Percentiles rank a stretch among this genome's conserved stretches.
Conservation (phyloP, 2,888 invertebrate species). For the Tetragnatha montana region DNA sequence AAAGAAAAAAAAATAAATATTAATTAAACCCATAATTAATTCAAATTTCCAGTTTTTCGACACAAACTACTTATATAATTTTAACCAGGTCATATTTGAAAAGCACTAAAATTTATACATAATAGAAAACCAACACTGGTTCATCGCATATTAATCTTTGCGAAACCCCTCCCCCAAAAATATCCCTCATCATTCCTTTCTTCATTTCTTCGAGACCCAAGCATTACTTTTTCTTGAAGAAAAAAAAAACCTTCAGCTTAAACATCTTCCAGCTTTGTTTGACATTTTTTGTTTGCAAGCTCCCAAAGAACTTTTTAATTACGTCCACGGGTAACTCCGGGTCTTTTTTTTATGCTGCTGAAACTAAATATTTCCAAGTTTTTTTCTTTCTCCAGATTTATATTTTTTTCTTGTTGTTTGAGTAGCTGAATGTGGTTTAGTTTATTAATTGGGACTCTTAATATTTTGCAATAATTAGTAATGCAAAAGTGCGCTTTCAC, state of each 20-base stretch:
- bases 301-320: slow-evolving; percentile 15
- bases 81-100: too few relatives aligned
- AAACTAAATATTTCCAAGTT: neutral
- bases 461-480: neutral
- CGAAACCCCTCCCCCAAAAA: neutral
- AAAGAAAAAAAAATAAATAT: too few relatives aligned
- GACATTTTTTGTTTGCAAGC: slow-evolving; percentile 7
- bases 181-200: neutral
- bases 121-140: too few relatives aligned
- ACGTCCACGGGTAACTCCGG: neutral
- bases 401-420: too few relatives aligned
- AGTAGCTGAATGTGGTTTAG: neutral
- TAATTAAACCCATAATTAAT: too few relatives aligned
- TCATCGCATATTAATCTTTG: neutral
- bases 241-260: neutral
- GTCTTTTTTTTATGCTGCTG: neutral
- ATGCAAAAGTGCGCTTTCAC: neutral
- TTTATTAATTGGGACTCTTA: neutral
- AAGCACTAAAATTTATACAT: too few relatives aligned
- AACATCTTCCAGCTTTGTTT: neutral
- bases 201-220: neutral
- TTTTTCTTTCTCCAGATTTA: neutral
- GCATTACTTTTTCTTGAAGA: neutral
- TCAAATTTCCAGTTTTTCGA: too few relatives aligned
- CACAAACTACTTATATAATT: too few relatives aligned